Evolutionary conservation across 2,888 invertebrate genomes (phyloP).

Genomic region (Phania funesta): DNA sequence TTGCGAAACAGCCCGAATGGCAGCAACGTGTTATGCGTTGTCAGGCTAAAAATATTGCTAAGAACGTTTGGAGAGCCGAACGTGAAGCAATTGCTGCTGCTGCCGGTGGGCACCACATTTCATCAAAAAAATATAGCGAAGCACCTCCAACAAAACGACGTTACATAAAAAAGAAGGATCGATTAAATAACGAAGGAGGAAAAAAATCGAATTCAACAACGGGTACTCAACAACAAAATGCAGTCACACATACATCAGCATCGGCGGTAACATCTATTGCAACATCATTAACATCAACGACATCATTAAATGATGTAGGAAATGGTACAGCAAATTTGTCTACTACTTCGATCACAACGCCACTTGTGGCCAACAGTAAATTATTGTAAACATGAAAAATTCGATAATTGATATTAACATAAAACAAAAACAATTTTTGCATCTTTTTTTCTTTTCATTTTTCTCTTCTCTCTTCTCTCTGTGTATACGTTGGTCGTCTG

Average conservation of each 20-base stretch:
- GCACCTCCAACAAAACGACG: conserved; percentile 72
- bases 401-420: conserved; percentile 81
- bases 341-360: conserved; percentile 78
- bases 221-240: conserved; percentile 35
- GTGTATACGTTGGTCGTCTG: conserved; percentile 60
- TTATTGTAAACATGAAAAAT: conserved; percentile 81
- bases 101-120: conserved; percentile 61
- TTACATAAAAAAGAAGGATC: conserved; percentile 77
- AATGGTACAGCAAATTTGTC: conserved; percentile 77
- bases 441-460: conserved; percentile 73
- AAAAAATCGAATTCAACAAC: conserved; percentile 66
- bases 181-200: conserved; percentile 67
- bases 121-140: conserved; percentile 70
- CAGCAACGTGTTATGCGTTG: conserved; percentile 82
- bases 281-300: conserved; percentile 59
- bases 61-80: conserved; percentile 77
- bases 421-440: conserved; percentile 81
- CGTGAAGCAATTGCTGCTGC: conserved; percentile 76
- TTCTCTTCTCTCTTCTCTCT: conserved; percentile 64
- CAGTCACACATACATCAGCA: conserved; percentile 22
- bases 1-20: conserved; percentile 90
- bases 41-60: conserved; percentile 80
- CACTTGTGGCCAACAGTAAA: conserved; percentile 81
- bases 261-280: conserved; percentile 4
- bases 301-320: conserved; percentile 70